Evolutionary conservation across 2,888 invertebrate species (phyloP), one percentile per base, ranked within the genome.

Genomic region (Ametastegia equiseti): DNA sequence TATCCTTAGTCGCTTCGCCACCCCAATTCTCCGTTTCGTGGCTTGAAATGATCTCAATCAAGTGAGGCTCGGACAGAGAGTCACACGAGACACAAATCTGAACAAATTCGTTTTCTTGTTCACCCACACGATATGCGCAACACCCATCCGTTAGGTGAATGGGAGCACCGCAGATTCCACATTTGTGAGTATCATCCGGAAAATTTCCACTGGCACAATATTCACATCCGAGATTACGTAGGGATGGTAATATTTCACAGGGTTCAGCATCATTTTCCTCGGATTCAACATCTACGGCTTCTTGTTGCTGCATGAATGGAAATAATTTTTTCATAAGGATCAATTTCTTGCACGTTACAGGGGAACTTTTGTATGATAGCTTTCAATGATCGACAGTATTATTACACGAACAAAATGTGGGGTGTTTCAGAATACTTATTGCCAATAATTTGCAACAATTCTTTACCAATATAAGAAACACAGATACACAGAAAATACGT

Each of bases 1-100:
- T 11, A 65, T 36, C 65, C 33, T 36, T 19, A 1, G 33, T 15
- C n/a, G 19, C 39, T 36, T 7, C 1, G 33, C 65, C 65, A 36
- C 65, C 65, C 36, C 65, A 65, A 30, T 27, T 27, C n/a, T 65
- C 65, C 13, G 11, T 36, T 36, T 65, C 65, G 15, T 65, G 65
- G 39, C 65, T 65, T 4, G 39, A 65, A 36, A 30, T 30, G 1
- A 65, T 65, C 19, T 65, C 65, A n/a, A 13, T 36, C 15, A 65
- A 15, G 33, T 65, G 6, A n/a, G 4, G 6, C 27, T 65, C 0
- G 1, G 36, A 19, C 36, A 36, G n/a, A 27, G 36, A 65, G 30
- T 65, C n/a, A 13, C 65, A 36, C 9, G 65, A 13, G 19, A 36
- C 19, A 27, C 65, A 65, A 65, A 65, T 65, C 33, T 36, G 1